Base-by-base conservation (phyloP, 1,140 invertebrate species). In the Neodiprion virginianus region DNA sequence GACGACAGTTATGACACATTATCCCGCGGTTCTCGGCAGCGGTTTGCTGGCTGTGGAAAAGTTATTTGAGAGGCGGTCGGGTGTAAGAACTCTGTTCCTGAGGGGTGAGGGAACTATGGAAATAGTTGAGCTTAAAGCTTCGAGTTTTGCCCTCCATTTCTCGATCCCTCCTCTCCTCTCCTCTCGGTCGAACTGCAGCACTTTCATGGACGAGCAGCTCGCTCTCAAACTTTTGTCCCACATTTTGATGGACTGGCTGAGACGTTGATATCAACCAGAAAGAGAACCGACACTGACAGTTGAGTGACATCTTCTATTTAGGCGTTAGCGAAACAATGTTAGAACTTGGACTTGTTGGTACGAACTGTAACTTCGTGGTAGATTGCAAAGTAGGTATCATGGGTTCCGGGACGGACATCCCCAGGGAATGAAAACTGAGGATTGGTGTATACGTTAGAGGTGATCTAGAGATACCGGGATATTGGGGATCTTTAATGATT, bases 141-240 rank as follows among this genome's bases (percentile, higher is more conserved):
- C 67, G 67, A 69, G 53, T 71, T 75, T 69, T 70, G 67, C 68
- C 71, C 11, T 50, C 50, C 12, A 68, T 47, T 49, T 17, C 48
- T 0, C 73, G 10, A 17, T 61, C 17, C 8, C 47, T 14, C 28
- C 53, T 48, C 14, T 66, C 50, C 9, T 48, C 70, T 12, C 40
- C 47, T 72, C 3, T 72, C 8, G 40, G n/a, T 61, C 1, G 1
- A 28, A 5, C 53, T 17, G 7, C 4, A 61, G 8, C n/a, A 61
- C 28, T 40, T 40, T 40, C 28, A 40, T 40, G 28, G 28, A 40
- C 68, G 17, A 48, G 23, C 21, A 40, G 17, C 23, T 28, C 50
- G 48, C n/a, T 28, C 10, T 53, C 48, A 9, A 53, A 49, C 17
- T 53, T 21, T 49, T 9, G 48, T 71, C 70, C 10, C 1, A 10